phyloP scores from a whole-genome alignment of 1,140 invertebrate genomes.

The Ephestia elutella region DNA sequence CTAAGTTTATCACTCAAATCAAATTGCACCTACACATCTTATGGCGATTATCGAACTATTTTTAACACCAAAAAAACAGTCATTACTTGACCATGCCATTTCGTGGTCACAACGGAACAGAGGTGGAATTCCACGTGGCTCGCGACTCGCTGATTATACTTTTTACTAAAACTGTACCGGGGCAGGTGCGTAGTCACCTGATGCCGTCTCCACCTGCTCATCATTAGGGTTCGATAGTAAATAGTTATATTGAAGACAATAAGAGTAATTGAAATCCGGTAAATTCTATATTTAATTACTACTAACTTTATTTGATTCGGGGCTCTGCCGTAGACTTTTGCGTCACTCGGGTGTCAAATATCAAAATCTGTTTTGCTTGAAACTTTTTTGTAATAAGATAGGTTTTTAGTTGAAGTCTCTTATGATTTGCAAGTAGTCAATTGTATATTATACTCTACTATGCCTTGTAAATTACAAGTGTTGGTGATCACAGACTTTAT shows the following conservation, averaged over 20 bases:
- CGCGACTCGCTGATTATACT: background rate
- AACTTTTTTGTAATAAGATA: no score
- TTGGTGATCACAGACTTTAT: no score
- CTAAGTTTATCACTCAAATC: background rate
- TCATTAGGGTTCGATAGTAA: background rate
- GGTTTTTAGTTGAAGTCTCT: no score
- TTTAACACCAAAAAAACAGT: background rate
- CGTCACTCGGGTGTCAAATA: no score
- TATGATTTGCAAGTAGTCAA: no score
- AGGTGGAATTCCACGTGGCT: background rate
- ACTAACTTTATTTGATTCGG: no score
- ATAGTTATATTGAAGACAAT: background rate
- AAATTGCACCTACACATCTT: background rate
- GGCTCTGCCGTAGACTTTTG: no score
- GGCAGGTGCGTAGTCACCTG: background rate
- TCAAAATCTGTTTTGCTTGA: no score
- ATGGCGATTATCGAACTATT: background rate
- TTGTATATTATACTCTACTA: no score
- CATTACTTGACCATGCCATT: background rate
- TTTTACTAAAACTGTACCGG: background rate
- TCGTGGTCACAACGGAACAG: conserved; percentile 2
- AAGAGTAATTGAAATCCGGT: no score
- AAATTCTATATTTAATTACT: no score
- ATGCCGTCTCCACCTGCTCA: background rate
- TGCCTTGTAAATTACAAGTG: no score